A percentile compares a stretch with the other conserved stretches of the same genome.
phyloP scores from a whole-genome alignment of 2,797 vertebrate genomes.

The Danio albolineatus region DNA sequence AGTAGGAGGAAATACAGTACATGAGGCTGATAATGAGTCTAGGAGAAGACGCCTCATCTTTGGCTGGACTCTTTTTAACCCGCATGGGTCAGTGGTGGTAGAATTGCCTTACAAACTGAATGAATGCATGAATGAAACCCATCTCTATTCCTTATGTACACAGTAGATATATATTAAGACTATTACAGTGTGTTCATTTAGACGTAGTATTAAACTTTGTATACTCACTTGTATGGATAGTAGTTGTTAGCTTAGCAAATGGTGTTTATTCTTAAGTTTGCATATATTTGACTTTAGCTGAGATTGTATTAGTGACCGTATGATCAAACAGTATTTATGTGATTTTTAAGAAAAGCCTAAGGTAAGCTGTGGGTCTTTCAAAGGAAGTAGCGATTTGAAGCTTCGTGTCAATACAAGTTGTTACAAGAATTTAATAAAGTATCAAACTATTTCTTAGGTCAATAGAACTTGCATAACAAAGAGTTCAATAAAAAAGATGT shows the following conservation, averaged over 20 bases:
- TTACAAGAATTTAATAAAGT: not conserved
- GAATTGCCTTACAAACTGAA: constrained; percentile 68
- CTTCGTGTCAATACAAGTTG: not conserved
- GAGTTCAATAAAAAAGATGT: too few species aligned
- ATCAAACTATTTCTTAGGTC: not conserved
- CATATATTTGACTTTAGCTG: not conserved
- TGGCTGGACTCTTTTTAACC: constrained; percentile 81
- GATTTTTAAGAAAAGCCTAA: too few species aligned
- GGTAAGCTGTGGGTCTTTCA: too few species aligned
- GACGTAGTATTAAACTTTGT: not conserved
- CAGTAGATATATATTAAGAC: constrained; percentile 25
- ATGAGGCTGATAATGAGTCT: constrained; percentile 73
- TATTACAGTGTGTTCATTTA: constrained; percentile 34
- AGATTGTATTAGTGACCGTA: not conserved
- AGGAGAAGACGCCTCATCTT: constrained; percentile 70
- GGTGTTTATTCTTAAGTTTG: not conserved
- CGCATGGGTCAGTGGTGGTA: constrained; percentile 72
- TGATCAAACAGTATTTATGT: not conserved
- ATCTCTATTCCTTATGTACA: constrained; percentile 21
- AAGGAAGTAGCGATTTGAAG: too few species aligned
- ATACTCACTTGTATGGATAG: not conserved
- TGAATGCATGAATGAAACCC: constrained; percentile 61
- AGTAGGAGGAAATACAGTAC: constrained; percentile 74
- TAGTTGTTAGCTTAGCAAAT: not conserved
- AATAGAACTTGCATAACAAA: not conserved